Percentiles rank a stretch among this genome's conserved stretches.
Conservation (phyloP, 2,797 vertebrate species). For the Pseudotriccus pelzelni region DNA sequence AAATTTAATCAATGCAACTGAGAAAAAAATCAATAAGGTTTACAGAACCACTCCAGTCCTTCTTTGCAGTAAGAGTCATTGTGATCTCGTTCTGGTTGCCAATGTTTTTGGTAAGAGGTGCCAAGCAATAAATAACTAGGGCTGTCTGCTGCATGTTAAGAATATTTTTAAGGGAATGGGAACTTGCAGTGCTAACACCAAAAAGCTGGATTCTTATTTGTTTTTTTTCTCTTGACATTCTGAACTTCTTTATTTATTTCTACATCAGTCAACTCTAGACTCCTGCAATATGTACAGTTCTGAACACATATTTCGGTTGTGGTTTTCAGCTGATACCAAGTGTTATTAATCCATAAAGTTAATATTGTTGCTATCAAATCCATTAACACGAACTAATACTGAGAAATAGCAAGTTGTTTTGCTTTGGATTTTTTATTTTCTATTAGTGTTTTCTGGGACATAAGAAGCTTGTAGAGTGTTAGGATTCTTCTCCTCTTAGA, state of each 20-base stretch:
- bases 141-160: background rate
- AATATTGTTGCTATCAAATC: background rate
- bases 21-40: background rate
- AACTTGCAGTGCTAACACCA: background rate
- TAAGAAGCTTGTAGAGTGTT: background rate
- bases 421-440: background rate
- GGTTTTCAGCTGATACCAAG: background rate
- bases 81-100: background rate
- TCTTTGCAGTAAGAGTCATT: background rate
- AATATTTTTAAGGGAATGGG: background rate
- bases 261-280: background rate
- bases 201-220: background rate
- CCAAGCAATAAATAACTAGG: background rate
- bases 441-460: fast-evolving
- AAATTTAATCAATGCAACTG: constrained; percentile 26
- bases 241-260: background rate
- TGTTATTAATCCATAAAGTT: background rate
- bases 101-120: background rate
- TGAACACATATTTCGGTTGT: background rate
- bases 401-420: background rate
- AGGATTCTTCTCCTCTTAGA: background rate
- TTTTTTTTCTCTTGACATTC: background rate
- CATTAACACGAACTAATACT: background rate
- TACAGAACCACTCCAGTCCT: background rate
- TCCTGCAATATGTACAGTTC: background rate